Evolutionary conservation across 1,140 invertebrate genomes (phyloP), one percentile per base, ranked within the genome.

Genomic region (Pseudomyrmex flavicornis): DNA sequence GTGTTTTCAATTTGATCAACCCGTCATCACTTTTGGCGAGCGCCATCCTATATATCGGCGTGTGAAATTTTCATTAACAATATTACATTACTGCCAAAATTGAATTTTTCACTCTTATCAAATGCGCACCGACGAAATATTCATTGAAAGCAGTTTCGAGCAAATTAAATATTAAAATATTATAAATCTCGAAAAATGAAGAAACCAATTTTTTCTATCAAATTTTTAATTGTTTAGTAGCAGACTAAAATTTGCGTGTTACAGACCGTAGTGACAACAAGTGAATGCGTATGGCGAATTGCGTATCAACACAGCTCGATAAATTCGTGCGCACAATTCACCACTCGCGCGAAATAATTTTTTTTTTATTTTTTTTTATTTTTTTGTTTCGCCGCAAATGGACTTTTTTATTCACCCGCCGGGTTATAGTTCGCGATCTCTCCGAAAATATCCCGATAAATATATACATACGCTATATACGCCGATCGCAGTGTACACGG

Each of bases 1-100:
- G 89, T 92, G 85, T 92, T 90, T 92, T 91, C 77, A 90, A 91
- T 89, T 79, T n/a, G 46, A 83, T 48, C 13, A 52, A n/a, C 73
- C 46, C 22, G 75, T 77, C 12, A 84, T 72, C 44, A 66, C 35
- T 35, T 35, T 79, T 26, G 52, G 52, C 10, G 61, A 59, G 20
- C 54, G 65, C 20, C 2, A 58, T 79, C 65, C 65, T 70, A 5
- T 35, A 35, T 46, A 13, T 58, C 4, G 7, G 54, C 2, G 1
- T 9, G 62, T 2, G 5, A 4, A 52, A 52, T 77, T 35, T 77
- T 68, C 2, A 77, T 54, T 54, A 35, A 2, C n/a, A 17, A 4
- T 66, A 54, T 66, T 66, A 65, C 7, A 4, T 44, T 56, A 10
- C 5, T 54, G 22, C 20, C 9, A 46, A 77, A 68, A 56, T 69